Conservation (phyloP, 2,888 invertebrate species). For the Eupithecia abbreviata region DNA sequence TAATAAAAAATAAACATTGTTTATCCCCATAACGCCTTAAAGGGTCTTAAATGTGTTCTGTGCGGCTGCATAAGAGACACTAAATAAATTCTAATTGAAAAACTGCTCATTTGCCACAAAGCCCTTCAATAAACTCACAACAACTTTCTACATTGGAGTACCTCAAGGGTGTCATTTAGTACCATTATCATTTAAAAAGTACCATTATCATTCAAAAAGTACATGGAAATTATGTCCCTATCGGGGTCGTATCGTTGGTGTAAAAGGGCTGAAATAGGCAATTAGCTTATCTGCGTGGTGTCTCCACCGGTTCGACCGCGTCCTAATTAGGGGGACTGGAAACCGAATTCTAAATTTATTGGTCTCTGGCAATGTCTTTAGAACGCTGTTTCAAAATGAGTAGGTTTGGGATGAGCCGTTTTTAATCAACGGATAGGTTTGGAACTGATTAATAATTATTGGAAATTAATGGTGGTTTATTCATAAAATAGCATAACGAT, state of each 20-base stretch:
- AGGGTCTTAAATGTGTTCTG: too few relatives aligned
- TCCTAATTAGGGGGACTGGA: conserved; percentile 56
- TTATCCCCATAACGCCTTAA: not conserved
- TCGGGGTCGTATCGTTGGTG: conserved; percentile 43
- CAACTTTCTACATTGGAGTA: conserved; percentile 18
- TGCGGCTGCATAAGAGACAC: not conserved
- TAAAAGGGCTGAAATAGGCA: conserved; percentile 50
- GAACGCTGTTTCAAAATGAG: conserved; percentile 41
- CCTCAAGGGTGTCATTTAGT: conserved; percentile 27
- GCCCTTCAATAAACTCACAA: not conserved
- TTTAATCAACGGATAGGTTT: not conserved
- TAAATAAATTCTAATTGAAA: not conserved
- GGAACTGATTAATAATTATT: not conserved
- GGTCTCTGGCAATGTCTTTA: conserved; percentile 43
- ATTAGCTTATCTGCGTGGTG: conserved; percentile 57
- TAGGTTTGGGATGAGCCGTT: conserved; percentile 18
- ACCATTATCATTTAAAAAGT: conserved; percentile 30
- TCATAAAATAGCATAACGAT: not conserved
- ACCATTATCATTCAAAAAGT: conserved; percentile 30
- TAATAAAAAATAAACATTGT: not conserved
- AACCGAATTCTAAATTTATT: conserved; percentile 57
- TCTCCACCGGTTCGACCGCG: conserved; percentile 50
- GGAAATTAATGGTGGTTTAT: not conserved
- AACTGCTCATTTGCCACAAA: not conserved
- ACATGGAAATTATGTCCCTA: conserved; percentile 31